These are phyloP conservation scores for Bradypodion pumilum DNA, from an alignment of 2,797 vertebrate species.

Conservation along the genomic window DNA sequence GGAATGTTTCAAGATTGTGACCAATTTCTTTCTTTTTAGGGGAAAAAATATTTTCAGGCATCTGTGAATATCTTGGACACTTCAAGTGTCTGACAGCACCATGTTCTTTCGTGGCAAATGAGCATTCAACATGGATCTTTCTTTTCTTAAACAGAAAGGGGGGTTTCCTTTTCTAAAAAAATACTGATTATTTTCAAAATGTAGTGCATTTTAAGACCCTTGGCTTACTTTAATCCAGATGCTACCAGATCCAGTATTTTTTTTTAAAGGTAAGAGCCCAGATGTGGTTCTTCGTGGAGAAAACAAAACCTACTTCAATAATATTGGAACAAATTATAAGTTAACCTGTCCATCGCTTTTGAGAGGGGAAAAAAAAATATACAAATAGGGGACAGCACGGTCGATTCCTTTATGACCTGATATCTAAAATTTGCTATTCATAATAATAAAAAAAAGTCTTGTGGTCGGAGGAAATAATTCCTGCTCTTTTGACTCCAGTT, in stretches of 20 bases:
- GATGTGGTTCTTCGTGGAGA: constrained; percentile 48
- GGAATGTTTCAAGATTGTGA: constrained; percentile 26
- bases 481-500: constrained; percentile 69
- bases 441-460: constrained; percentile 51
- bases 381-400: constrained; percentile 63
- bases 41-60: constrained; percentile 33
- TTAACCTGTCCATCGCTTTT: constrained; percentile 71
- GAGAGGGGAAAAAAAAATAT: constrained; percentile 70
- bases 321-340: constrained; percentile 73
- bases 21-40: constrained; percentile 31
- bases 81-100: constrained; percentile 21
- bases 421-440: constrained; percentile 66
- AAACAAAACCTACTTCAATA: constrained; percentile 61
- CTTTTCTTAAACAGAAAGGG: constrained; percentile 45
- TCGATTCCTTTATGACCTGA: constrained; percentile 70
- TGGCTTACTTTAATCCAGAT: constrained; percentile 49
- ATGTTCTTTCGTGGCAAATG: neutral
- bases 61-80: neutral
- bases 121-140: constrained; percentile 29
- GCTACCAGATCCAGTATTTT: constrained; percentile 63
- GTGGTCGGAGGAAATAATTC: neutral
- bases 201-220: constrained; percentile 61
- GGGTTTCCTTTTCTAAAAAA: constrained; percentile 40
- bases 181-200: constrained; percentile 61
- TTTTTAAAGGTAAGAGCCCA: constrained; percentile 11